Conservation (phyloP, 1,140 invertebrate genomes). For the Leguminivora glycinivorella region DNA sequence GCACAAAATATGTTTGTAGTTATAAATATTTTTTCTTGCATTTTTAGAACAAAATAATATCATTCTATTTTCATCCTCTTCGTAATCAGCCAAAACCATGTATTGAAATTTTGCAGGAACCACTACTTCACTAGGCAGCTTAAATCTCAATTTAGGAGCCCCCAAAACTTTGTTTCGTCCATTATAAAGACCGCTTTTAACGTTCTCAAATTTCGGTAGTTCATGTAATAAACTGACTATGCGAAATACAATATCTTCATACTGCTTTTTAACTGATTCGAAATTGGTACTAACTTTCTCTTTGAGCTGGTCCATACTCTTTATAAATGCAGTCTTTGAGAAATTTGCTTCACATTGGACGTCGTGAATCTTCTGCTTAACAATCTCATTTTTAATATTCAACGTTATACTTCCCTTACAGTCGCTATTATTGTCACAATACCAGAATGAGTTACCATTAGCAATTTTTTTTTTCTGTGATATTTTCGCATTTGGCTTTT, state of each 20-base stretch:
- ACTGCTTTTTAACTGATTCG: neutral
- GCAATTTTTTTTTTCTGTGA: neutral
- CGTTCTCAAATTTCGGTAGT: conserved; percentile 2
- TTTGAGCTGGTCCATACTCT: too few relatives aligned
- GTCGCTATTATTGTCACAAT: neutral
- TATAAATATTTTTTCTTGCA: too few relatives aligned
- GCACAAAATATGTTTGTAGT: too few relatives aligned
- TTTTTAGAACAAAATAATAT: too few relatives aligned
- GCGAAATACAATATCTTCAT: neutral
- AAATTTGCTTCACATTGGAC: neutral
- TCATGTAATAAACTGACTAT: neutral
- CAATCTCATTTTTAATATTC: neutral
- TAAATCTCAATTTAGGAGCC: neutral
- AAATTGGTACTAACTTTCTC: neutral
- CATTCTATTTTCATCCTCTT: neutral
- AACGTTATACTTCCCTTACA: neutral
- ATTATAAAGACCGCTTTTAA: conserved; percentile 5
- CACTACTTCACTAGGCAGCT: neutral
- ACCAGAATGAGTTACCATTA: conserved; percentile 1
- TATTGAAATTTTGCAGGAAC: neutral
- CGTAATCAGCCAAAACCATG: neutral
- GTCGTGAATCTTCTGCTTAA: neutral
- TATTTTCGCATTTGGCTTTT: too few relatives aligned
- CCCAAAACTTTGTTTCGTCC: neutral
- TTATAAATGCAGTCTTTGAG: neutral